These are phyloP conservation scores for Virgularia gustaviana DNA, from an alignment of 92 coral and sea anemone genomes.

Conservation along the genomic window DNA sequence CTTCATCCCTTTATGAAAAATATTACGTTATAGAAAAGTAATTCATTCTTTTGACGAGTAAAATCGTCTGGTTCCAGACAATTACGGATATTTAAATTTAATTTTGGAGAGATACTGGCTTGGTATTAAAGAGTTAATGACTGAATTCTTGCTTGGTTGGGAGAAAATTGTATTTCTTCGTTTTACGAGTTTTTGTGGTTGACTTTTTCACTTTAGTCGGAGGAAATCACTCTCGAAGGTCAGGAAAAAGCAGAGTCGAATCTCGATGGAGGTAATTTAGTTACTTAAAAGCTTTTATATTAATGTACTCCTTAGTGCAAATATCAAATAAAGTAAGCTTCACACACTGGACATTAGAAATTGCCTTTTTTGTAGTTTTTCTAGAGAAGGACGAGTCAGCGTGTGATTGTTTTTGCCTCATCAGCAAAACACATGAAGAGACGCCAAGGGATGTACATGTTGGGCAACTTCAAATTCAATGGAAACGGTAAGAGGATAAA, in stretches of 20 bases:
- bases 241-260: conserved; percentile 82
- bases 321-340: background rate
- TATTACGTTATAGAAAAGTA: background rate
- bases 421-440: conserved; percentile 68
- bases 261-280: conserved; percentile 76
- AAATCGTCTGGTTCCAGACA: no score
- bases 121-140: no score
- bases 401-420: conserved; percentile 94
- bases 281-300: background rate
- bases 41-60: background rate
- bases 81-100: no score
- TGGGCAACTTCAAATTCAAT: conserved; percentile 79
- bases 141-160: no score
- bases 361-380: conserved; percentile 72
- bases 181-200: no score
- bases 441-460: conserved; percentile 68
- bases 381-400: conserved; percentile 95
- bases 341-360: background rate
- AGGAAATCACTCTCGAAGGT: conserved; percentile 74
- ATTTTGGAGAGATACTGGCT: no score
- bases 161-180: no score
- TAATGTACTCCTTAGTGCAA: background rate
- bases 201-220: no score
- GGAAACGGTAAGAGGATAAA: conserved; percentile 59
- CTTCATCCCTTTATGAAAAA: no score